Conservation (phyloP, 1,140 invertebrate species). For the Solen grandis region DNA sequence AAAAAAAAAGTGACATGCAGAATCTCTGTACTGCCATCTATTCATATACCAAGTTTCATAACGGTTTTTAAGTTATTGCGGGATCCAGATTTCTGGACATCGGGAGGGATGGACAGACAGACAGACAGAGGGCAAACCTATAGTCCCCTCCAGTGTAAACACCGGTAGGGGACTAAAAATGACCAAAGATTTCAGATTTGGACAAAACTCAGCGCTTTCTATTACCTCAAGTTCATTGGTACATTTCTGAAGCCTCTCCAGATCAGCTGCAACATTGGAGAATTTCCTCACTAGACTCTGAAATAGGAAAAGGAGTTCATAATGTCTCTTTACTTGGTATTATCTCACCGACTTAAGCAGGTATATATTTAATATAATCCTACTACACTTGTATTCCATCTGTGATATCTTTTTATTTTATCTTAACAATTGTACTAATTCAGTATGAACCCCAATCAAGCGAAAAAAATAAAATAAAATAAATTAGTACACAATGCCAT, state of each 20-base stretch:
- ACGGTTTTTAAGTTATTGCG: not conserved
- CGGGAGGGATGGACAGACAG: too few species aligned
- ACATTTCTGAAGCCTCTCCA: constrained; percentile 72
- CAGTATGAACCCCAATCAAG: too few species aligned
- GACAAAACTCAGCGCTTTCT: too few species aligned
- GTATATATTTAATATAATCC: too few species aligned
- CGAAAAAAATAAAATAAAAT: too few species aligned
- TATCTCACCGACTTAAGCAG: too few species aligned
- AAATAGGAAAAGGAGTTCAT: constrained; percentile 19
- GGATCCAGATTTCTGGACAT: not conserved
- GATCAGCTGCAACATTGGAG: constrained; percentile 75
- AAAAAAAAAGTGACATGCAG: too few species aligned
- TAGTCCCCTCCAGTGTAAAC: not conserved
- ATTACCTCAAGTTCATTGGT: constrained; percentile 73
- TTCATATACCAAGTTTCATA: not conserved
- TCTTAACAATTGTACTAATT: too few species aligned
- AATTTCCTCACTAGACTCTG: constrained; percentile 72
- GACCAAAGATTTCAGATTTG: not conserved
- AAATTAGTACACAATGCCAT: too few species aligned
- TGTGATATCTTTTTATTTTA: too few species aligned
- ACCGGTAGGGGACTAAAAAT: not conserved
- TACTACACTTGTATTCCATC: too few species aligned
- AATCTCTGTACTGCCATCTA: not conserved
- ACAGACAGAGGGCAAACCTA: not conserved
- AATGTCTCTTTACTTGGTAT: not conserved